phyloP scores from a whole-genome alignment of 2,888 invertebrate species.

The Gymnosoma rotundatum region DNA sequence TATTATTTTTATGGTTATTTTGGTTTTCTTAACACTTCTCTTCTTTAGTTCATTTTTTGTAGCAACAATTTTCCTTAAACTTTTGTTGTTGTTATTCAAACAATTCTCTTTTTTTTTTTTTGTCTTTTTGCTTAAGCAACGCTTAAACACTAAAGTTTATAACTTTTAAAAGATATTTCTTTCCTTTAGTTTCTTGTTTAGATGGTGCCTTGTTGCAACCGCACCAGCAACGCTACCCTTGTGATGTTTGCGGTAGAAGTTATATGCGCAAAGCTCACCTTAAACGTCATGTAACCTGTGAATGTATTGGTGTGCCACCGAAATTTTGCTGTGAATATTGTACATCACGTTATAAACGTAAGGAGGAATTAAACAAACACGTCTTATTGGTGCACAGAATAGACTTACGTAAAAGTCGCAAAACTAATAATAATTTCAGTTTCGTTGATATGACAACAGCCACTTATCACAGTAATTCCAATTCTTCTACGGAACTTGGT shows the following conservation, averaged over 20 bases:
- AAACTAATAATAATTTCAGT: neutral
- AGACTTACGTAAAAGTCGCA: conserved; percentile 28
- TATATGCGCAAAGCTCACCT: conserved; percentile 77
- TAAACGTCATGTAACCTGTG: conserved; percentile 76
- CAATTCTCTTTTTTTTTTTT: conserved; percentile 42
- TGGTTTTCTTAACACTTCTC: neutral
- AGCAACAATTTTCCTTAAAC: neutral
- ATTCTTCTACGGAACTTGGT: conserved; percentile 4
- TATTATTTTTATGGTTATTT: neutral
- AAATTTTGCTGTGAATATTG: conserved; percentile 76
- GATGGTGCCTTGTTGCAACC: conserved; percentile 42
- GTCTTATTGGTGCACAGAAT: conserved; percentile 55
- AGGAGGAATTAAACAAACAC: conserved; percentile 76
- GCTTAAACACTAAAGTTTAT: neutral
- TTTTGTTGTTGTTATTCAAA: neutral
- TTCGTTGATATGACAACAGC: conserved; percentile 21
- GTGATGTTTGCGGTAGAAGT: conserved; percentile 76
- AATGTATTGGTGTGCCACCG: conserved; percentile 74
- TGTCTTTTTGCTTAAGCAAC: neutral
- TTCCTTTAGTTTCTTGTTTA: conserved; percentile 27
- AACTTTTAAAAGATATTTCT: neutral
- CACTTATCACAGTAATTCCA: conserved; percentile 8
- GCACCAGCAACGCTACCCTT: conserved; percentile 74
- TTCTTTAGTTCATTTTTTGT: neutral
- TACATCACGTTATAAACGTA: conserved; percentile 75